A percentile compares a stretch with the other conserved stretches of the same genome.
These are phyloP conservation scores for Drosophila sproati DNA, from an alignment of 1,140 invertebrate species.

Conservation along the genomic window DNA sequence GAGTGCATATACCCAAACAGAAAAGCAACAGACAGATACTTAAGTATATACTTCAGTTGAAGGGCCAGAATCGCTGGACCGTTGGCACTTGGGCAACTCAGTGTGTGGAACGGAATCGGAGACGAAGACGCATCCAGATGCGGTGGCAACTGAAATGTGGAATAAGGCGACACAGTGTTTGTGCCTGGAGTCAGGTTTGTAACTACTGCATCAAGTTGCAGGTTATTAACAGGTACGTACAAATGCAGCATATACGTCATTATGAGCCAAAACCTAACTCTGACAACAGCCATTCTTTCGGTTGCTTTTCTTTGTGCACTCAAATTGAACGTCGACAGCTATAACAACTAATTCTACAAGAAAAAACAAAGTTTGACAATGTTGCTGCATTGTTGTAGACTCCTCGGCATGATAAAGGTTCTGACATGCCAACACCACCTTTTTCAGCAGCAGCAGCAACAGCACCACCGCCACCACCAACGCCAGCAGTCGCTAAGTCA, in stretches of 20 bases:
- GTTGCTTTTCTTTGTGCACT: constrained; percentile 78
- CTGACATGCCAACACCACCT: constrained; percentile 44
- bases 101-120: constrained; percentile 47
- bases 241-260: constrained; percentile 24
- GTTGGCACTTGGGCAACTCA: constrained; percentile 48
- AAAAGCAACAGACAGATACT: constrained; percentile 43
- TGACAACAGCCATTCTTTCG: constrained; percentile 19
- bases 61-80: constrained; percentile 58
- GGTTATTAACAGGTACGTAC: constrained; percentile 50
- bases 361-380: constrained; percentile 55
- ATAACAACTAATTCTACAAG: constrained; percentile 7
- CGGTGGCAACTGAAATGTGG: constrained; percentile 13
- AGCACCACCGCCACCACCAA: constrained; percentile 29
- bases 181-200: constrained; percentile 8
- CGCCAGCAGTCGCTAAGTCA: constrained; percentile 36
- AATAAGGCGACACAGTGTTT: constrained; percentile 36
- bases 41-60: constrained; percentile 5
- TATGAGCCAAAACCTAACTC: constrained; percentile 10
- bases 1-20: constrained; percentile 13
- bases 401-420: constrained; percentile 51
- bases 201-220: constrained; percentile 44
- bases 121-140: background rate
- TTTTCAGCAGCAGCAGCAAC: constrained; percentile 19
- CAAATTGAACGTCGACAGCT: constrained; percentile 69
- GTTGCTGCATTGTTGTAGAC: constrained; percentile 14